Conservation (phyloP, 2,797 vertebrate genomes). For the Phoeniculus purpureus region DNA sequence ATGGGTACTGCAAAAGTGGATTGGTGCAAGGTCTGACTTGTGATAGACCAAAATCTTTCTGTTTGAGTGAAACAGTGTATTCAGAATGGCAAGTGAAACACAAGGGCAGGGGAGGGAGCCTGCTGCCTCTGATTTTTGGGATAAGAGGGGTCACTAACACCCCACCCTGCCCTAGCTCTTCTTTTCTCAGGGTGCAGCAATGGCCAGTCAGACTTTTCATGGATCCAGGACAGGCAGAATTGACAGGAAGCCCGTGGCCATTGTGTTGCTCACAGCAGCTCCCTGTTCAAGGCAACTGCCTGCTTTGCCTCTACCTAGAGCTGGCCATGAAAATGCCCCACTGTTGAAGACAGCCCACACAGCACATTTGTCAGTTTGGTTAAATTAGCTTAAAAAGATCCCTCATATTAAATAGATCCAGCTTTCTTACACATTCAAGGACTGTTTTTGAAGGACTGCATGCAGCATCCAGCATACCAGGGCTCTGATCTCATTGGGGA, state of each 20-base stretch:
- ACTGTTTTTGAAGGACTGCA: background rate
- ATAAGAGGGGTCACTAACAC: background rate
- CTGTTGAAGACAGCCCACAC: background rate
- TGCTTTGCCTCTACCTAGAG: background rate
- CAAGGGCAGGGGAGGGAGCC: background rate
- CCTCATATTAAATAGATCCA: background rate
- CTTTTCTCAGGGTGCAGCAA: background rate
- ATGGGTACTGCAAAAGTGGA: background rate
- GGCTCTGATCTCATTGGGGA: conserved; percentile 4
- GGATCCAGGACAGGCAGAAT: background rate
- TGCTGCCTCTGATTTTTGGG: background rate
- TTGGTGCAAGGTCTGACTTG: background rate
- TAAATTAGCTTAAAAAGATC: background rate
- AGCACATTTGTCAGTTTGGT: background rate
- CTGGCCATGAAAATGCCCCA: background rate
- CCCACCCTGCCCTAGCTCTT: background rate
- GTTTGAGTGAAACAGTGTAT: conserved; percentile 65
- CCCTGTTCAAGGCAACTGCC: background rate
- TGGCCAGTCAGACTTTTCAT: background rate
- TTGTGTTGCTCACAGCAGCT: background rate
- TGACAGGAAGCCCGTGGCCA: background rate
- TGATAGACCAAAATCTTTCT: background rate
- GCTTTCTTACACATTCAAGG: background rate
- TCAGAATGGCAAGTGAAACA: background rate
- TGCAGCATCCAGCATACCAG: background rate